phyloP scores from a whole-genome alignment of 2,888 invertebrate species.

The Amiota minor region DNA sequence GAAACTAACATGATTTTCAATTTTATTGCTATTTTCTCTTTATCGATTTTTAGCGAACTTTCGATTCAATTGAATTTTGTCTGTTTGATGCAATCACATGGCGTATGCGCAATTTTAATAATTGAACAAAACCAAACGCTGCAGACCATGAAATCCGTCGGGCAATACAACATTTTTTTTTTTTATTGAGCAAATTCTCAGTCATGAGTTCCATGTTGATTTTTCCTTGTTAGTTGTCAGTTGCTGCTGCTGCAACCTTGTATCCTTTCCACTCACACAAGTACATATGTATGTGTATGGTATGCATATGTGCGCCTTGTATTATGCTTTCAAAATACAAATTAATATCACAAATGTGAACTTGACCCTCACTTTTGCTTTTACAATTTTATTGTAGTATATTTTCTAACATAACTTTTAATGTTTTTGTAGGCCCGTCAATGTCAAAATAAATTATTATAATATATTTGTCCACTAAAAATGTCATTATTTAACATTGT shows the following conservation, averaged over 20 bases:
- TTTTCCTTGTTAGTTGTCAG: no score
- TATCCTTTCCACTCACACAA: slow-evolving; percentile 2
- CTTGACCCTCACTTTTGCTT: slow-evolving; percentile 27
- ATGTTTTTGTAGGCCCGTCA: slow-evolving; percentile 1
- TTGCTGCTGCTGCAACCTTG: no score
- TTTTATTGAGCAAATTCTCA: background rate
- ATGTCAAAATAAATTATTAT: slow-evolving; percentile 20
- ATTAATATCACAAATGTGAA: background rate
- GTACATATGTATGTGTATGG: no score
- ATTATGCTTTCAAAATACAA: background rate
- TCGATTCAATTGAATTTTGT: background rate
- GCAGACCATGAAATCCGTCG: slow-evolving; percentile 37
- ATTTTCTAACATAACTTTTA: slow-evolving; percentile 5
- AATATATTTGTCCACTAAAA: slow-evolving; percentile 24
- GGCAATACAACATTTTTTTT: background rate
- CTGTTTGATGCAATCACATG: background rate
- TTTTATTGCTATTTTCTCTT: background rate
- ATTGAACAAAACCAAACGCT: background rate
- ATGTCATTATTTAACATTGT: slow-evolving; percentile 32
- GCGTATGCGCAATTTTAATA: slow-evolving; percentile 13
- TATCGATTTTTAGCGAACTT: slow-evolving; percentile 1
- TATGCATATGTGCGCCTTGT: background rate
- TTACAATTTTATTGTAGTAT: background rate
- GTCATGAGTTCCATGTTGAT: background rate
- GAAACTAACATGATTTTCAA: background rate